Percentiles rank a stretch among this genome's conserved stretches.
Evolutionary conservation across 23 tunicate species (phyloP).

Genomic region (Pegea sp.): DNA sequence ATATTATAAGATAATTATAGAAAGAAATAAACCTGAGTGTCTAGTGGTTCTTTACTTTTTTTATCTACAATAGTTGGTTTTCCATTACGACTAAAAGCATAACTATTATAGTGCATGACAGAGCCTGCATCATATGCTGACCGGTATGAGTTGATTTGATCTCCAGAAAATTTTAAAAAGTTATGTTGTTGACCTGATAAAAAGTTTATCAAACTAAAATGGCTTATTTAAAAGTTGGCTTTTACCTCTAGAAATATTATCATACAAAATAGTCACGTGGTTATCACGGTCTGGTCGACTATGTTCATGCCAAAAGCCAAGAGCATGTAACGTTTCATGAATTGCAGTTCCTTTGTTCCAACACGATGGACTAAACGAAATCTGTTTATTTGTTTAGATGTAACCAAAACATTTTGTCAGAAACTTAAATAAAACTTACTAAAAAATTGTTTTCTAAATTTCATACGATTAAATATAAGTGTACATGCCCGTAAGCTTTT

Average conservation of each 20-base stretch:
- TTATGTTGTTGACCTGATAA: neutral
- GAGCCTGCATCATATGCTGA: neutral
- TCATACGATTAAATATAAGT: too few species aligned
- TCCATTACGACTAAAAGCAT: neutral
- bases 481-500: too few species aligned
- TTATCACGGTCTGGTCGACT: neutral
- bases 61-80: neutral
- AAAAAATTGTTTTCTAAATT: too few species aligned
- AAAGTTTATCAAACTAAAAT: too few species aligned
- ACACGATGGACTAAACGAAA: neutral
- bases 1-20: too few species aligned
- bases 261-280: neutral
- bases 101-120: neutral
- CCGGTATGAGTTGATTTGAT: neutral
- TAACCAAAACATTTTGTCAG: too few species aligned
- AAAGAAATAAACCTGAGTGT: slow-evolving; percentile 1
- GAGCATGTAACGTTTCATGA: neutral
- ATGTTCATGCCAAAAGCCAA: neutral
- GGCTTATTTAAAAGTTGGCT: too few species aligned
- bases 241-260: too few species aligned
- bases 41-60: neutral
- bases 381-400: too few species aligned
- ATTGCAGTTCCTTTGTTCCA: neutral
- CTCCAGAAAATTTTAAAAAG: neutral
- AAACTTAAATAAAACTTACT: too few species aligned